Evolutionary conservation across 2,113 vertebrate species (phyloP), one percentile per base, ranked within the genome.

Genomic region (Propithecus coquereli): DNA sequence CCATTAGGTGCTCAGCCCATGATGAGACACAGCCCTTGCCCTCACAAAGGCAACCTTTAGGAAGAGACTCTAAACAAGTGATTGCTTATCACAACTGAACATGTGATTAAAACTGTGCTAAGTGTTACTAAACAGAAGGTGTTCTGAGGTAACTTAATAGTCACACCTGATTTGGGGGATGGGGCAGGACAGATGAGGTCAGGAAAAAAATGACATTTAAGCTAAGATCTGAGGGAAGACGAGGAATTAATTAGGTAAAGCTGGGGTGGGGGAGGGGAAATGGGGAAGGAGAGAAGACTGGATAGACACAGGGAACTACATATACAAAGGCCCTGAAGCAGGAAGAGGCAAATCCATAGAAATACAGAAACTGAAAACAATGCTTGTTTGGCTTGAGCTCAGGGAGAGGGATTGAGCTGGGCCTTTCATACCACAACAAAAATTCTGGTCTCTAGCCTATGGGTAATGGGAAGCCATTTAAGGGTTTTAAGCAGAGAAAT

Each of bases 31-130:
- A 16, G n/a, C 27, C 59, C 27, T 71, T 34, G 27, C 1, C 43
- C 65, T 63, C 32, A 85, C 2, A 18, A 65, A 79, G 13, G 61
- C 40, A 45, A 85, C 59, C 57, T 57, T 77, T 76, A n/a, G 68
- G 87, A 91, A 79, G 65, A 89, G 37, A 96, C n/a, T 86, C 71
- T 57, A 66, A 90, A 92, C 32, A 65, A 66, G 50, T 71, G 61
- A 70, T 61, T 71, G 66, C 61, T 77, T 27, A 54, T 63, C 5
- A 80, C 61, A 91, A 83, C 40, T 82, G 77, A 74, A 23, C 83
- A 81, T 3, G 11, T 79, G 85, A 79, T 61, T 63, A 59, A 37
- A 80, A 79, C 20, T 57, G 45, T n/a, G 20, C 52, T 59, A 79
- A 77, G 23, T 43, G 23, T 86, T 57, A 47, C 57, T 80, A 68